phyloP scores from a whole-genome alignment of 2,888 invertebrate species.

The Drosophila koepferae region DNA sequence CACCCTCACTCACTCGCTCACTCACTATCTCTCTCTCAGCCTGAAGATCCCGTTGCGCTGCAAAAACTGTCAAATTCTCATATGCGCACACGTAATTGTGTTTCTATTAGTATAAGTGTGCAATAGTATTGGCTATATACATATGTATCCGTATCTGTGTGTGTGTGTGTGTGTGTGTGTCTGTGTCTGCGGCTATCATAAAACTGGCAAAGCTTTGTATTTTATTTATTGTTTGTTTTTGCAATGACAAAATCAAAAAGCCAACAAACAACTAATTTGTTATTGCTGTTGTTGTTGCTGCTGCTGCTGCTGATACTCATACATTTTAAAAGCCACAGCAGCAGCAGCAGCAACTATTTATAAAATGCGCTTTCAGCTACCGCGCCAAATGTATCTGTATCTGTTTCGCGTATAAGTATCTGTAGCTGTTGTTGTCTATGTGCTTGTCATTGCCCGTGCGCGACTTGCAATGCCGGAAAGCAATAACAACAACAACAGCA shows the following conservation, averaged over 20 bases:
- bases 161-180: conserved; percentile 1
- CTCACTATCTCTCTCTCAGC: conserved; percentile 2
- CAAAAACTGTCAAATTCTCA: conserved; percentile 46
- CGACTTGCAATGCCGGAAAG: conserved; percentile 74
- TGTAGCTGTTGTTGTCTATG: conserved; percentile 28
- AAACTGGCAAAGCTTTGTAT: conserved; percentile 40
- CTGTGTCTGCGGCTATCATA: conserved; percentile 20
- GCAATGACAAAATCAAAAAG: conserved; percentile 65
- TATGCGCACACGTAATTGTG: conserved; percentile 22
- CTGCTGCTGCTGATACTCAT: conserved; percentile 27
- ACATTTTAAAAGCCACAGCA: conserved; percentile 50
- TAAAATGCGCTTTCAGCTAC: conserved; percentile 75
- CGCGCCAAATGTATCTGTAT: conserved; percentile 50
- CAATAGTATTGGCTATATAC: conserved; percentile 21
- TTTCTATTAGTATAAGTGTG: conserved; percentile 20
- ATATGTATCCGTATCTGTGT: conserved; percentile 18
- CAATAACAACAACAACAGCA: conserved; percentile 52
- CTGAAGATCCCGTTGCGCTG: conserved; percentile 46
- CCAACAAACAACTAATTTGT: conserved; percentile 62
- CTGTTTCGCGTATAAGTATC: conserved; percentile 34
- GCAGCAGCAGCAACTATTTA: conserved; percentile 71
- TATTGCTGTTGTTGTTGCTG: conserved; percentile 11
- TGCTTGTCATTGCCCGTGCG: conserved; percentile 45
- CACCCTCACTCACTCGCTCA: background rate
- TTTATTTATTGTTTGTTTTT: conserved; percentile 65